Conservation (phyloP, 2,797 vertebrate genomes). For the Hemibagrus guttatus region DNA sequence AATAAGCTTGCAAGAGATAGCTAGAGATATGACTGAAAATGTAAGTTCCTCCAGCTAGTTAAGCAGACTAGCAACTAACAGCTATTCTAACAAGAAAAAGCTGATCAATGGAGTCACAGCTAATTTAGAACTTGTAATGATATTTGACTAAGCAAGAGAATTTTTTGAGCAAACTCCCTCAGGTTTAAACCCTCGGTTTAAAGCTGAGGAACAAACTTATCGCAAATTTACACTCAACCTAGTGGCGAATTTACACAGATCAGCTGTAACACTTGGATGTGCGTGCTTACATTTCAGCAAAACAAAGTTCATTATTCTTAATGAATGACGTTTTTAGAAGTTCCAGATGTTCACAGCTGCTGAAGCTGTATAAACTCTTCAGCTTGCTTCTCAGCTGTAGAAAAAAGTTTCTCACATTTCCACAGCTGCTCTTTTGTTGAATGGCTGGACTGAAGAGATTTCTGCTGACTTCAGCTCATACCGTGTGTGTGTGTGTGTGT, state of each 20-base stretch:
- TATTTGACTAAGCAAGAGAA: too few relatives aligned
- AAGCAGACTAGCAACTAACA: too few relatives aligned
- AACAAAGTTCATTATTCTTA: neutral
- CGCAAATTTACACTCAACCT: neutral
- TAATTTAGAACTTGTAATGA: too few relatives aligned
- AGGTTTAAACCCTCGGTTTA: too few relatives aligned
- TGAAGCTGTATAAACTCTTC: neutral
- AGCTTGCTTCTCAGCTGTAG: neutral
- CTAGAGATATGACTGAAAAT: too few relatives aligned
- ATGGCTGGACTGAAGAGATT: neutral
- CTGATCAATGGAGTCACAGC: too few relatives aligned
- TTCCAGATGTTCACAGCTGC: neutral
- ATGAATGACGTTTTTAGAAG: neutral
- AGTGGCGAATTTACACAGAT: neutral
- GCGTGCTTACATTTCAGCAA: neutral
- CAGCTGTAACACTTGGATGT: neutral
- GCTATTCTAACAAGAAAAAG: too few relatives aligned
- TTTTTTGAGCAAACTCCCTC: too few relatives aligned
- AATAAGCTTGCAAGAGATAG: neutral
- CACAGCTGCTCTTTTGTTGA: constrained; percentile 15
- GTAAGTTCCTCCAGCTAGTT: too few relatives aligned
- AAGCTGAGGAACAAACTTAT: too few relatives aligned
- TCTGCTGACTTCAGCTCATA: constrained; percentile 32
- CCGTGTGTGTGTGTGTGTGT: neutral
- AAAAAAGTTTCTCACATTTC: constrained; percentile 21